Conservation (phyloP, 2,888 invertebrate genomes). For the Eupithecia tripunctaria region DNA sequence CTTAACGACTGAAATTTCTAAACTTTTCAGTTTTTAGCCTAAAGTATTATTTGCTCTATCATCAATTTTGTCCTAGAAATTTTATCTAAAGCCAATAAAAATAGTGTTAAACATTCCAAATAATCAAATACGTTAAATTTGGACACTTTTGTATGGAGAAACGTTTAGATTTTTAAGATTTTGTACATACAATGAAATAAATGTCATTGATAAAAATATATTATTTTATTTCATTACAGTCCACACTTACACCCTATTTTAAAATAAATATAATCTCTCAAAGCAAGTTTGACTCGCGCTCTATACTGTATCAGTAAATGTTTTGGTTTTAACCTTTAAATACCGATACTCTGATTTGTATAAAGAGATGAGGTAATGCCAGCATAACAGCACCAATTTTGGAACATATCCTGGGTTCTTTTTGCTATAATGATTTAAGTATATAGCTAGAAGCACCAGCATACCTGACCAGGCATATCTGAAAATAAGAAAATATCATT, state of each 20-base stretch:
- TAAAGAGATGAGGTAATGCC: constrained; percentile 58
- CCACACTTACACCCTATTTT: not conserved
- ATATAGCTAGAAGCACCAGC: constrained; percentile 95
- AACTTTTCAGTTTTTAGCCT: constrained; percentile 50
- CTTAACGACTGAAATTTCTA: constrained; percentile 49
- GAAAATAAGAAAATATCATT: constrained; percentile 33
- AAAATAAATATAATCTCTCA: not conserved
- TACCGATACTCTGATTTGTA: constrained; percentile 74
- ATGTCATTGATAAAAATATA: constrained; percentile 78
- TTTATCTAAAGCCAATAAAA: constrained; percentile 74
- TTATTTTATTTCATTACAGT: constrained; percentile 52
- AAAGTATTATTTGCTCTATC: constrained; percentile 65
- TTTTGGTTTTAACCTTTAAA: constrained; percentile 67
- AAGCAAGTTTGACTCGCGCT: not conserved
- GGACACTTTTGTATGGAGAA: constrained; percentile 82
- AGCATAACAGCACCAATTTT: constrained; percentile 51
- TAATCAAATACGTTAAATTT: constrained; percentile 79
- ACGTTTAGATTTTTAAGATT: constrained; percentile 82
- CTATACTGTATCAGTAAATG: constrained; percentile 68
- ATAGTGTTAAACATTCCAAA: constrained; percentile 84
- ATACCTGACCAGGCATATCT: constrained; percentile 96
- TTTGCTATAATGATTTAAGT: constrained; percentile 96
- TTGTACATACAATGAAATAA: constrained; percentile 85
- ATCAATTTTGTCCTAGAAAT: constrained; percentile 65
- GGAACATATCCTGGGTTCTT: constrained; percentile 80